A percentile compares a stretch with the other conserved stretches of the same genome.
phyloP scores from a whole-genome alignment of 2,888 invertebrate genomes.

The Ischnura elegans region DNA sequence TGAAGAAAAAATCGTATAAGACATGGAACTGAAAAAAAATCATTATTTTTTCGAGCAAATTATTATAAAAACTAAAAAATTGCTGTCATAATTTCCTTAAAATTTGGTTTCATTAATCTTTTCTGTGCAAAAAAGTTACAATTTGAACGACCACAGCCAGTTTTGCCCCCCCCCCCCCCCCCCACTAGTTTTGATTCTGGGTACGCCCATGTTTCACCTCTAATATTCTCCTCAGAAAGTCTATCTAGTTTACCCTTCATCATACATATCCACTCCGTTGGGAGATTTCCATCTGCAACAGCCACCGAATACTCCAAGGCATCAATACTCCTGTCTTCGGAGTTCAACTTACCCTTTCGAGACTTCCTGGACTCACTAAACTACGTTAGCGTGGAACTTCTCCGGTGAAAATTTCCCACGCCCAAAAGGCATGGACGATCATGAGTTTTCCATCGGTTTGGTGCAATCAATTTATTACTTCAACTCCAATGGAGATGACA shows the following conservation, averaged over 20 bases:
- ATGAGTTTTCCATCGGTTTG: neutral
- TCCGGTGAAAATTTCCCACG: neutral
- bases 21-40: too few relatives aligned
- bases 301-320: neutral
- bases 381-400: constrained; percentile 4
- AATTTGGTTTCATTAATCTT: too few relatives aligned
- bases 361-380: neutral
- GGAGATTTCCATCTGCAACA: neutral
- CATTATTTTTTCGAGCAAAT: too few relatives aligned
- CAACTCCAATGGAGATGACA: neutral
- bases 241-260: neutral
- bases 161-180: too few relatives aligned
- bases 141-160: too few relatives aligned
- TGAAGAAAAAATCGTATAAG: too few relatives aligned
- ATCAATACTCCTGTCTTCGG: neutral
- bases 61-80: too few relatives aligned
- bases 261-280: constrained; percentile 44
- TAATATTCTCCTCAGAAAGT: too few relatives aligned
- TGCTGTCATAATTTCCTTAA: too few relatives aligned
- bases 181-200: too few relatives aligned
- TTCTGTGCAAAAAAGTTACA: too few relatives aligned
- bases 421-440: neutral
- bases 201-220: too few relatives aligned
- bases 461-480: neutral
- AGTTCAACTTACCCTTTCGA: neutral